Evolutionary conservation across 2,888 invertebrate species (phyloP).

Genomic region (Phorcus lineatus): DNA sequence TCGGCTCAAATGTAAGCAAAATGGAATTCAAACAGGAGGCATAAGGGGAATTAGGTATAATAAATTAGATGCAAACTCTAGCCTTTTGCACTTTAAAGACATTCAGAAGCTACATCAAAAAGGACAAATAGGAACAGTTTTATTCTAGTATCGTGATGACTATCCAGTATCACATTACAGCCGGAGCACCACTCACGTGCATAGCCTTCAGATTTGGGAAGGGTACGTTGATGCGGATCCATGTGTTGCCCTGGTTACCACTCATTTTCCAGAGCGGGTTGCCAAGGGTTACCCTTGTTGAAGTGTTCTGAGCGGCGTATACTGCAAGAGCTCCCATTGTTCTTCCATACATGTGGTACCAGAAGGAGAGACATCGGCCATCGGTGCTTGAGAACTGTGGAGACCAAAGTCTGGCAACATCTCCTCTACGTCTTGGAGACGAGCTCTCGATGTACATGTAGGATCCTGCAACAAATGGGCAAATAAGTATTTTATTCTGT

Average conservation of each 20-base stretch:
- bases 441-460: conserved; percentile 70
- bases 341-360: conserved; percentile 72
- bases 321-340: conserved; percentile 64
- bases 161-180: too few relatives aligned
- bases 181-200: conserved; percentile 45
- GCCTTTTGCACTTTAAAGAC: too few relatives aligned
- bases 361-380: conserved; percentile 67
- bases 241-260: conserved; percentile 64
- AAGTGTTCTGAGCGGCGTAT: conserved; percentile 47
- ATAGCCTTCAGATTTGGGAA: conserved; percentile 47
- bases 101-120: too few relatives aligned
- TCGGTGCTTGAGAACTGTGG: conserved; percentile 44
- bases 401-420: conserved; percentile 61
- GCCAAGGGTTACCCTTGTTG: conserved; percentile 43
- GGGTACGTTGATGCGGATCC: conserved; percentile 59
- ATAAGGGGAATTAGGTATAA: too few relatives aligned
- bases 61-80: too few relatives aligned
- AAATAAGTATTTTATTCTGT: too few relatives aligned
- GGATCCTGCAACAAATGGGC: conserved; percentile 44
- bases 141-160: too few relatives aligned
- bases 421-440: conserved; percentile 54
- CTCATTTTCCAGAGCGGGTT: conserved; percentile 53
- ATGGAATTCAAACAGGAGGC: neutral
- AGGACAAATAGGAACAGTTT: too few relatives aligned
- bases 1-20: too few relatives aligned